A percentile compares a stretch with the other conserved stretches of the same genome.
phyloP scores from a whole-genome alignment of 2,113 vertebrate genomes.

The Sylvilagus bachmani region DNA sequence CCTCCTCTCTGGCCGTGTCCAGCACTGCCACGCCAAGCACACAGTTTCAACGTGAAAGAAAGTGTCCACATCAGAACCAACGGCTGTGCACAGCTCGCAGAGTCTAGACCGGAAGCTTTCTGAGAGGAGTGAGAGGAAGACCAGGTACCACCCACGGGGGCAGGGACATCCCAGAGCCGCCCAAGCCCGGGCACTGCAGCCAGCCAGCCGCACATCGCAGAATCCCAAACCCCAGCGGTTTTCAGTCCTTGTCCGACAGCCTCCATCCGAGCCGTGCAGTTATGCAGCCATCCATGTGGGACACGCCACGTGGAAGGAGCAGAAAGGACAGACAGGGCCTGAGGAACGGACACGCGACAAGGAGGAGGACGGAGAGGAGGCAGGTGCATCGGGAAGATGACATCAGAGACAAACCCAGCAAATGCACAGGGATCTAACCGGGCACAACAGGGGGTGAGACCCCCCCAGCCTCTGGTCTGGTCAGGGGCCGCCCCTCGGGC shows the following conservation, averaged over 20 bases:
- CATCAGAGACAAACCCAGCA: rapidly evolving
- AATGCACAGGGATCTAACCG: neutral
- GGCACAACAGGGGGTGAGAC: too few species aligned
- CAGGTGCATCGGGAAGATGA: neutral
- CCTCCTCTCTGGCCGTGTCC: neutral
- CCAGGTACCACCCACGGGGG: neutral
- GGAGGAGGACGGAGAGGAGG: neutral
- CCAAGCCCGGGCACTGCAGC: slow-evolving; percentile 71
- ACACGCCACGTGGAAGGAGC: too few species aligned
- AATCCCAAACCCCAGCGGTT: slow-evolving; percentile 66
- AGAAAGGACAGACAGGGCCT: neutral
- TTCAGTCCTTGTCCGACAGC: neutral
- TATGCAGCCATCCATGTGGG: neutral
- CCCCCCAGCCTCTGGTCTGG: rapidly evolving
- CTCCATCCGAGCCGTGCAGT: neutral
- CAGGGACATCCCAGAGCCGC: neutral
- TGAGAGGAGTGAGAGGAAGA: neutral
- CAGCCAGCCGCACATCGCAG: slow-evolving; percentile 69
- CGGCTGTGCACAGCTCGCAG: neutral
- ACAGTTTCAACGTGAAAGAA: slow-evolving; percentile 49
- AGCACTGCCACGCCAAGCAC: neutral
- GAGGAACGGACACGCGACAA: rapidly evolving
- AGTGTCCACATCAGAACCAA: neutral
- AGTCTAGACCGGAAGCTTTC: rapidly evolving
- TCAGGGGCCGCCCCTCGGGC: neutral